Evolutionary conservation across 2,113 vertebrate genomes (phyloP), one percentile per base, ranked within the genome.

Genomic region (Eidolon helvum): DNA sequence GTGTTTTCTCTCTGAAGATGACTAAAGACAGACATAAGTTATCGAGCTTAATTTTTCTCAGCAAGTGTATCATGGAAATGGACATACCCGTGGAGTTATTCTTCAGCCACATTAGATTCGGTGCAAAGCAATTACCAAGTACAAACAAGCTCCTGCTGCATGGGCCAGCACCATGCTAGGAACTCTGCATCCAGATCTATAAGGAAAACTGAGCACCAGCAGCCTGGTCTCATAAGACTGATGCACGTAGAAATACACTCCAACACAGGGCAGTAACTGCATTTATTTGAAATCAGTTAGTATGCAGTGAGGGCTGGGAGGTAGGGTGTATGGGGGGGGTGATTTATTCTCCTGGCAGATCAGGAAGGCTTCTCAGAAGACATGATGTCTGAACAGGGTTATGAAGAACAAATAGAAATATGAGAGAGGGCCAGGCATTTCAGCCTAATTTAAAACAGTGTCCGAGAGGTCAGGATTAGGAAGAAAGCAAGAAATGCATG

Each of bases 71-170:
- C 35, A 43, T 1, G 11, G 50, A 65, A 78, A 87, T 4, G 2
- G 24, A 57, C 7, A 4, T 2, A 21, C 5, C 59, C 18, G 0
- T 5, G 2, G 69, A 68, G 35, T 15, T 43, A 30, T 43, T 71
- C 63, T 66, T 77, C 48, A 38, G 35, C 38, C 55, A 30, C 7
- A 2, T 26, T 24, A 82, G 21, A 22, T 35, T 55, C 68, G 10
- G 33, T 0, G 4, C 38, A 21, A 6, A 1, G 10, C 24, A 9
- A 18, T 43, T 33, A 5, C 5, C 24, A 53, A 45, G 61, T 11
- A 3, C 55, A 15, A 2, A 5, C 43, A 40, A 40, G 28, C 33
- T 21, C 55, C 50, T 33, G 28, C 80, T 72, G 0, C 2, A 2
- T 0, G 43, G 35, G 33, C 53, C 19, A 30, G 40, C 2, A 18